A percentile compares a stretch with the other conserved stretches of the same genome.
These are phyloP conservation scores for Peromyscus polionotus DNA, from an alignment of 2,113 vertebrate species.

Conservation along the genomic window DNA sequence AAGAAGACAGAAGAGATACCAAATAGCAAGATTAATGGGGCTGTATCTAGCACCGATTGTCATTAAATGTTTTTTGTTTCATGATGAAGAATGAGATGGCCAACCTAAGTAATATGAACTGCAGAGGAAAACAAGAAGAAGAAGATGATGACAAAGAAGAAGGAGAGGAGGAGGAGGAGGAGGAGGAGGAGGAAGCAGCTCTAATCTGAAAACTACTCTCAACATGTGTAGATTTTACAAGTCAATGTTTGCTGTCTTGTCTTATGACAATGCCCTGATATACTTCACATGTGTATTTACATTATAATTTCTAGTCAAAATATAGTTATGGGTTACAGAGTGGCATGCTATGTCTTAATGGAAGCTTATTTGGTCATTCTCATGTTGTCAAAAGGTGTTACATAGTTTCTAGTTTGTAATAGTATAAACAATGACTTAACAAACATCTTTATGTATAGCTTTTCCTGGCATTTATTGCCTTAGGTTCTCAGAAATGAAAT, in stretches of 20 bases:
- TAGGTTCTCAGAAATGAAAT: conserved; percentile 60
- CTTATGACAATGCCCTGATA: not conserved
- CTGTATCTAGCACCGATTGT: not conserved
- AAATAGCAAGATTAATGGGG: not conserved
- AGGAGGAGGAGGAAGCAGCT: not conserved
- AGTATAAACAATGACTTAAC: conserved; percentile 42
- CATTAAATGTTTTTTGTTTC: not conserved
- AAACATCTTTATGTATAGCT: not conserved
- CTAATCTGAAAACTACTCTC: not conserved
- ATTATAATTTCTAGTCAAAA: conserved; percentile 24
- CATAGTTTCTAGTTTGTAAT: conserved; percentile 30
- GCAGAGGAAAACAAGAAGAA: not conserved
- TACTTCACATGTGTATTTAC: not conserved
- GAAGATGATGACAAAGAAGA: fast-evolving
- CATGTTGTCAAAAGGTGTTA: not conserved
- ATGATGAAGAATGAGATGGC: not conserved
- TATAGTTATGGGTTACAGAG: conserved; percentile 1
- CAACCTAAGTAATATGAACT: not conserved
- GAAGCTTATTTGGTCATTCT: conserved; percentile 43
- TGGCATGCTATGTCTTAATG: not conserved
- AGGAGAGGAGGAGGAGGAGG: no score
- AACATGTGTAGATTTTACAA: not conserved
- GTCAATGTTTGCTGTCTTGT: not conserved
- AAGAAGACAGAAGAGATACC: not conserved
- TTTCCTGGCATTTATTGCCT: conserved; percentile 53